Evolutionary conservation across 2,888 invertebrate genomes (phyloP).

Genomic region (Pardosa pseudoannulata): DNA sequence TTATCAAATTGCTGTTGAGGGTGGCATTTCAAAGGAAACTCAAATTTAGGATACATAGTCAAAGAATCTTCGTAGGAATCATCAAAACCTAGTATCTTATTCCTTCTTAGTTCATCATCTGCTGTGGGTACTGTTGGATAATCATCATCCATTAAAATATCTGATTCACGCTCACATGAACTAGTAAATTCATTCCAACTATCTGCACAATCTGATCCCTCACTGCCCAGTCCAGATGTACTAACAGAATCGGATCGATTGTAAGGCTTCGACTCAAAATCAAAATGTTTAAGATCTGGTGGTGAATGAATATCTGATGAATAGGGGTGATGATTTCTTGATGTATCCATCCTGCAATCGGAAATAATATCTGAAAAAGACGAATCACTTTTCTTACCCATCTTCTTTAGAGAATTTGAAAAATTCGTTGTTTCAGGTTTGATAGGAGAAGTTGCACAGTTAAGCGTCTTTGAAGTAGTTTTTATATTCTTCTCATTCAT

Average conservation of each 20-base stretch:
- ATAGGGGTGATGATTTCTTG: background rate
- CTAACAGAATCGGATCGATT: conserved; percentile 76
- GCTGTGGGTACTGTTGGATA: conserved; percentile 44
- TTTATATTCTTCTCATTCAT: conserved; percentile 37
- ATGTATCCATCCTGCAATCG: conserved; percentile 40
- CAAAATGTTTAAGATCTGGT: conserved; percentile 41
- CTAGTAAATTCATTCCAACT: conserved; percentile 64
- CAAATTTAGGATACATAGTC: conserved; percentile 63
- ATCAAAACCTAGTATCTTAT: conserved; percentile 45
- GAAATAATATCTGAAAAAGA: conserved; percentile 21
- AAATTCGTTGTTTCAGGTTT: conserved; percentile 61
- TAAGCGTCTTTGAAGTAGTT: conserved; percentile 35
- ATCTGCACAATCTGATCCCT: conserved; percentile 75
- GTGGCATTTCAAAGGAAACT: conserved; percentile 13
- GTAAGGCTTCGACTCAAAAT: conserved; percentile 74
- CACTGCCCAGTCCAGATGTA: conserved; percentile 76
- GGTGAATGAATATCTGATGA: conserved; percentile 32
- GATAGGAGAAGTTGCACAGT: conserved; percentile 31
- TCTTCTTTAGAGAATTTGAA: background rate
- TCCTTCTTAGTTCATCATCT: conserved; percentile 40
- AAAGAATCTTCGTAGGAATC: conserved; percentile 52
- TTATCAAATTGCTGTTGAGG: background rate
- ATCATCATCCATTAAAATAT: conserved; percentile 65
- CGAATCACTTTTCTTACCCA: conserved; percentile 37
- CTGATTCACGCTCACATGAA: conserved; percentile 58